Evolutionary conservation across 2,797 vertebrate genomes (phyloP), one percentile per base, ranked within the genome.

Genomic region (Onychomys torridus): DNA sequence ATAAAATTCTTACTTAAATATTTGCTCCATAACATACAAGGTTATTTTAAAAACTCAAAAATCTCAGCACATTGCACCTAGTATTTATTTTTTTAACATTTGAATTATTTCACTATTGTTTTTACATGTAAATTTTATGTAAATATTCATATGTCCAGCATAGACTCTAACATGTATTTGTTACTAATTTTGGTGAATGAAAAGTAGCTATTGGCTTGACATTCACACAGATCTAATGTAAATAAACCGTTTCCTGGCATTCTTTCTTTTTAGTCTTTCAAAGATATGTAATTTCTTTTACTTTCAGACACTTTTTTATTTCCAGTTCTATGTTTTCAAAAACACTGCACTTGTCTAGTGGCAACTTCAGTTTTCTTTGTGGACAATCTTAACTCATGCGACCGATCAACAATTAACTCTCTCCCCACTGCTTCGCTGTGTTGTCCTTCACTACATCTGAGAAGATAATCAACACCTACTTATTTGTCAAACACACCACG

Each of bases 41-140:
- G 7, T 43, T 43, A 71, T 29, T 95, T 89, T 77, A 61, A 88
- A 61, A 63, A 96, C 43, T 49, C 49, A 67, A 63, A 90, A 52
- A 27, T 37, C 0, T 91, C 63, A 93, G 21, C 4, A 73, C 75
- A 16, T 73, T 79, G 5, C 6, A n/a, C n/a, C 29, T 88, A 75
- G 92, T 46, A 81, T 29, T 1, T 5, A 89, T 67, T 84, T 25
- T 71, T 93, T 65, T 49, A 69, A n/a, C 21, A 86, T 7, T 79
- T 93, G 9, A 83, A 77, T 89, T 76, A 14, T 43, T 92, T 84
- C 63, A 4, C 67, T 91, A 95, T 55, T 85, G 19, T 1, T 49
- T 65, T 93, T 76, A 82, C 34, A 65, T 34, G 1, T 65, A 96
- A 93, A 85, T 3, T 12, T 25, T 81, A 84, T 19, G 2, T 49